Evolutionary conservation across 2,888 invertebrate genomes (phyloP).

Genomic region (Tipula unca): DNA sequence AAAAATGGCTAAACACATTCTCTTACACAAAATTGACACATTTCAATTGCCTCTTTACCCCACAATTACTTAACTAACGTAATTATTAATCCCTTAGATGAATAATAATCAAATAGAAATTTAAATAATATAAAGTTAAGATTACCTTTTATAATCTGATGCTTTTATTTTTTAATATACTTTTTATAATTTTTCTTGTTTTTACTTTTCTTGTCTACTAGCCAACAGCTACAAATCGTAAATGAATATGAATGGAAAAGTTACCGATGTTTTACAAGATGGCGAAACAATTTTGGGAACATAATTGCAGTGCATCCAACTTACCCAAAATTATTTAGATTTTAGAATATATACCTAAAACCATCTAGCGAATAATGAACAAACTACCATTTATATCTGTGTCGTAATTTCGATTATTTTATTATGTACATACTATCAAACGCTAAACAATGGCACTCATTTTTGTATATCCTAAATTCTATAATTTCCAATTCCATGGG

Average conservation of each 20-base stretch:
- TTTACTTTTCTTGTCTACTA: slow-evolving; percentile 22
- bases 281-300: neutral
- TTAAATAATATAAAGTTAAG: neutral
- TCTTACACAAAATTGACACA: slow-evolving; percentile 10
- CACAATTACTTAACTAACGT: neutral
- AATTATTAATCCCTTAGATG: neutral
- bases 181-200: slow-evolving; percentile 1
- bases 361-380: neutral
- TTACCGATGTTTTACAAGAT: slow-evolving; percentile 16
- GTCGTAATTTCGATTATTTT: neutral
- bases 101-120: neutral
- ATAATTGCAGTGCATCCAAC: neutral
- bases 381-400: neutral
- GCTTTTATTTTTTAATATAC: slow-evolving; percentile 3
- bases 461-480: neutral
- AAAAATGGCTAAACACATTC: slow-evolving; percentile 15
- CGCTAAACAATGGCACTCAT: neutral
- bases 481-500: slow-evolving; percentile 73
- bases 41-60: neutral
- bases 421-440: neutral
- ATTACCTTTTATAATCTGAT: slow-evolving; percentile 19
- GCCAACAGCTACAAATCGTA: slow-evolving; percentile 29
- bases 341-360: neutral
- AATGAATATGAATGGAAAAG: slow-evolving; percentile 19
- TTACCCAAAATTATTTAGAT: neutral